Conservation (phyloP, 1,140 invertebrate genomes). For the Sycobia sp. region DNA sequence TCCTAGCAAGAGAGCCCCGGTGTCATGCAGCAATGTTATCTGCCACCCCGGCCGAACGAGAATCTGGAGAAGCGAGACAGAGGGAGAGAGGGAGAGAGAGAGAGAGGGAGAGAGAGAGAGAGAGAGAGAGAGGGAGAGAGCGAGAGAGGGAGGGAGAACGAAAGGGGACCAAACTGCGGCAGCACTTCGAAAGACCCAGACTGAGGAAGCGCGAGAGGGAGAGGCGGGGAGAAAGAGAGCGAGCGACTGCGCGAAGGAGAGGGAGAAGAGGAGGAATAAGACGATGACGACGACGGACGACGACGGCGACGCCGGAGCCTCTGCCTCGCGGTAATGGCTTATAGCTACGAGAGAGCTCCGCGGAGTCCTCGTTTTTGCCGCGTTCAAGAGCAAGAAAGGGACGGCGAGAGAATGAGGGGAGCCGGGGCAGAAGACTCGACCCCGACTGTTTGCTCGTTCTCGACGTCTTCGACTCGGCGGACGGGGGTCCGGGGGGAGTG, state of each 20-base stretch:
- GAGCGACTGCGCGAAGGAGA: conserved; percentile 35
- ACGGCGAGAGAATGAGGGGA: neutral
- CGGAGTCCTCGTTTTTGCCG: conserved; percentile 35
- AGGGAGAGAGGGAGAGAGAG: no score
- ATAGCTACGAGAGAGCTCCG: conserved; percentile 52
- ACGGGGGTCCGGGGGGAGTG: neutral
- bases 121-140: no score
- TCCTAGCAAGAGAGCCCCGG: conserved; percentile 54
- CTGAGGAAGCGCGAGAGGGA: conserved; percentile 25
- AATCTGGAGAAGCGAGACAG: conserved; percentile 31
- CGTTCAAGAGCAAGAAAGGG: conserved; percentile 11
- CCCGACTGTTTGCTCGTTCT: conserved; percentile 31
- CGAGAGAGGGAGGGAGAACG: no score
- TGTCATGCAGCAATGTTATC: conserved; percentile 62
- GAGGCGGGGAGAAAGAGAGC: conserved; percentile 40
- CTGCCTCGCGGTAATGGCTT: conserved; percentile 56
- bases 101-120: conserved; percentile 37
- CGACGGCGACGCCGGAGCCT: conserved; percentile 39
- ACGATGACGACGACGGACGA: no score
- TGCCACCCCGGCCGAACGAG: conserved; percentile 52
- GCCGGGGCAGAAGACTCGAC: neutral
- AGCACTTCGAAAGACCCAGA: conserved; percentile 29
- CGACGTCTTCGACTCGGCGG: conserved; percentile 29
- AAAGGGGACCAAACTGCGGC: neutral
- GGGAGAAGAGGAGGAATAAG: conserved; percentile 35